Percentiles rank a stretch among this genome's conserved stretches.
Evolutionary conservation across 2,888 invertebrate genomes (phyloP).

Genomic region (Teleiodes luculella): DNA sequence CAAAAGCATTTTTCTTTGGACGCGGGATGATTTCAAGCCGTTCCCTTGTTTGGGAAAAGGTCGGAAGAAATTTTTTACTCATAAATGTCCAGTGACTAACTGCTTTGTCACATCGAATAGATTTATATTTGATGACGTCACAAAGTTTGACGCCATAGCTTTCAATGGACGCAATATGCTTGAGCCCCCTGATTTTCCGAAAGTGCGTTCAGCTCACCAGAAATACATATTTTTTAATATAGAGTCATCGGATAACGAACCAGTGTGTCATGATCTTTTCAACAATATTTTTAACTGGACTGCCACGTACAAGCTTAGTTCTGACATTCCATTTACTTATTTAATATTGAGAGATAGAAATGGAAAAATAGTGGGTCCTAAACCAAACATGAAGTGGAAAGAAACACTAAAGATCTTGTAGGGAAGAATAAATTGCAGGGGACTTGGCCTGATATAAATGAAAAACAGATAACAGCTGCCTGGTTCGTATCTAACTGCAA

Average conservation of each 20-base stretch:
- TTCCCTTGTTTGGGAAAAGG: conserved; percentile 49
- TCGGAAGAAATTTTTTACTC: conserved; percentile 49
- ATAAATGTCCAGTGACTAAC: conserved; percentile 53
- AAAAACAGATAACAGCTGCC: conserved; percentile 61
- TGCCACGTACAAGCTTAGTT: conserved; percentile 59
- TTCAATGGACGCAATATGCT: conserved; percentile 50
- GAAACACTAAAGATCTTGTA: too few relatives aligned
- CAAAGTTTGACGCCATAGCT: conserved; percentile 54
- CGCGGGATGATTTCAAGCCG: conserved; percentile 43
- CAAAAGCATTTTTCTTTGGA: conserved; percentile 63
- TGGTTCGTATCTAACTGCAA: conserved; percentile 67
- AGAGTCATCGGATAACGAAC: conserved; percentile 63
- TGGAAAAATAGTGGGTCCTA: conserved; percentile 55
- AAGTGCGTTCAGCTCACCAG: conserved; percentile 44
- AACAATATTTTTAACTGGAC: conserved; percentile 71
- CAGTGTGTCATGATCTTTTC: conserved; percentile 45
- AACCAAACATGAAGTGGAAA: conserved; percentile 40
- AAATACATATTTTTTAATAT: conserved; percentile 62
- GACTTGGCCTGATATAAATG: conserved; percentile 33
- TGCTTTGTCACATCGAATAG: conserved; percentile 55
- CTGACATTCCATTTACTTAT: conserved; percentile 60
- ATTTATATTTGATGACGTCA: conserved; percentile 42
- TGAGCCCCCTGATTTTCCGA: conserved; percentile 34
- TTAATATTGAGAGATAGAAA: conserved; percentile 43
- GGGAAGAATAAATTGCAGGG: conserved; percentile 21